phyloP scores from a whole-genome alignment of 2,888 invertebrate species.

The Volucella bombylans region DNA sequence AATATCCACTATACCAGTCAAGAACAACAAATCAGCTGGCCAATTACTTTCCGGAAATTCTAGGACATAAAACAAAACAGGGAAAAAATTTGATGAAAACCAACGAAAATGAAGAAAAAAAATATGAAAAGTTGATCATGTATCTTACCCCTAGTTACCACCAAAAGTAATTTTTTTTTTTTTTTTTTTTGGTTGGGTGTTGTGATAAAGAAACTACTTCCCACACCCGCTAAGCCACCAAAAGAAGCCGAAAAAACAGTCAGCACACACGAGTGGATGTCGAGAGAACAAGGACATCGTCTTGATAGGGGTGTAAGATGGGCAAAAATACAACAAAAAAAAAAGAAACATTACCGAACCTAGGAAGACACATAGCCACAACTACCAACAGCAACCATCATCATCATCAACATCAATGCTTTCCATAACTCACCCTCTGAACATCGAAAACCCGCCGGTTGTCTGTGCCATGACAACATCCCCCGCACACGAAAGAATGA shows the following conservation, averaged over 20 bases:
- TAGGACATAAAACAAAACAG: slow-evolving; percentile 61
- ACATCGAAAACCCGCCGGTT: slow-evolving; percentile 54
- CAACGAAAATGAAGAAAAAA: slow-evolving; percentile 15
- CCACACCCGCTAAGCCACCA: slow-evolving; percentile 8
- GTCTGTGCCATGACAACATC: slow-evolving; percentile 65
- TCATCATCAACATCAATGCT: slow-evolving; percentile 69
- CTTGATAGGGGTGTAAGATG: slow-evolving; percentile 55
- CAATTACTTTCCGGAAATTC: slow-evolving; percentile 72
- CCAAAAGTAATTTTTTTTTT: slow-evolving; percentile 25
- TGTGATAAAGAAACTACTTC: slow-evolving; percentile 30
- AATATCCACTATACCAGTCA: slow-evolving; percentile 29
- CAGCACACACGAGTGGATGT: slow-evolving; percentile 66
- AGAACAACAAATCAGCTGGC: slow-evolving; percentile 71
- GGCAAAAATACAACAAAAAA: slow-evolving; percentile 6
- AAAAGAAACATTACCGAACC: background rate
- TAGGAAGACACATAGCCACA: slow-evolving; percentile 53
- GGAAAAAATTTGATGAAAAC: slow-evolving; percentile 41
- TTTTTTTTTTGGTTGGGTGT: slow-evolving; percentile 33
- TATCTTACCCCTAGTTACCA: slow-evolving; percentile 62
- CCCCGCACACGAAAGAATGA: slow-evolving; percentile 50
- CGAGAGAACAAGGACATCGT: slow-evolving; percentile 72
- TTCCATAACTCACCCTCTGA: slow-evolving; percentile 48
- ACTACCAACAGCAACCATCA: slow-evolving; percentile 36
- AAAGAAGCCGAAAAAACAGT: slow-evolving; percentile 56
- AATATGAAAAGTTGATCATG: slow-evolving; percentile 61